Percentiles rank a stretch among this genome's conserved stretches.
phyloP scores from a whole-genome alignment of 2,113 vertebrate species.

The Anoplopoma fimbria region DNA sequence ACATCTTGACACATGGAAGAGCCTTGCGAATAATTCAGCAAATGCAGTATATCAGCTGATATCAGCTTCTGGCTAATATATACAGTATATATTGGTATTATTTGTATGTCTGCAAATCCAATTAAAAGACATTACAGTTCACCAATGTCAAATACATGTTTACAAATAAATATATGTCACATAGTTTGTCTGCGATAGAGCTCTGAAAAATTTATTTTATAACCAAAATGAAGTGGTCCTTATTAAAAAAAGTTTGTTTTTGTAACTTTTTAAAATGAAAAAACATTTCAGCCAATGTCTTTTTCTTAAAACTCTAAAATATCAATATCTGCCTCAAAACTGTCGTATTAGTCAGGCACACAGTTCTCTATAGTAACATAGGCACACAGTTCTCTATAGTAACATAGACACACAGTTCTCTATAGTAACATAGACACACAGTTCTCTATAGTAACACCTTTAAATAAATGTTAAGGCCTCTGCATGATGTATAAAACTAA shows the following conservation, averaged over 20 bases:
- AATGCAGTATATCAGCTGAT: not conserved
- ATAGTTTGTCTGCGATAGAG: not conserved
- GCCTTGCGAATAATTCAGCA: not conserved
- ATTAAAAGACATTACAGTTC: not conserved
- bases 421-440: not conserved
- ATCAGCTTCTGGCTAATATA: not conserved
- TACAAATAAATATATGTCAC: too few relatives aligned
- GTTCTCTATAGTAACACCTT: not conserved
- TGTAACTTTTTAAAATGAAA: not conserved
- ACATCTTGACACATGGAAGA: not conserved
- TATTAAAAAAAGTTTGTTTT: not conserved
- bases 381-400: too few relatives aligned
- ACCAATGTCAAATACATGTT: not conserved
- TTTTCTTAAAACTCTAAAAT: not conserved
- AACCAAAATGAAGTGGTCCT: not conserved
- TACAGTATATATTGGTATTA: not conserved
- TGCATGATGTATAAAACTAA: not conserved
- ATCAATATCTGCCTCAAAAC: not conserved
- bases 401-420: not conserved
- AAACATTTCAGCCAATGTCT: not conserved
- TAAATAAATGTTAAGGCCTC: not conserved
- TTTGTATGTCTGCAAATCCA: not conserved
- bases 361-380: too few relatives aligned
- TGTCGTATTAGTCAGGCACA: not conserved
- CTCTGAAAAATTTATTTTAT: not conserved